phyloP scores from a whole-genome alignment of 2,888 invertebrate genomes.

The Brachypterus glaber region DNA sequence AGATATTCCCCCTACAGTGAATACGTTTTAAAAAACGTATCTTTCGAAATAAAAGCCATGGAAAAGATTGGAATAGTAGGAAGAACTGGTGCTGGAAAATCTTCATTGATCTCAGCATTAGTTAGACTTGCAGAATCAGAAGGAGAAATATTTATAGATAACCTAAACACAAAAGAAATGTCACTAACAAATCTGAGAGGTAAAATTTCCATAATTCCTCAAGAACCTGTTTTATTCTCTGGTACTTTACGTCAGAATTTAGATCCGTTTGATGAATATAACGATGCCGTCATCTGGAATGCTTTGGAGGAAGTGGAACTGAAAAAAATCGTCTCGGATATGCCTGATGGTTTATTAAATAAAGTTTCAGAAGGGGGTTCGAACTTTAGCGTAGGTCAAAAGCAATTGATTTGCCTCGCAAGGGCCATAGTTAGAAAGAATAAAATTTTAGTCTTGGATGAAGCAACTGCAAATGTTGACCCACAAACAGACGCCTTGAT shows the following conservation, averaged over 20 bases:
- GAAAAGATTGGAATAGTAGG: conserved; percentile 73
- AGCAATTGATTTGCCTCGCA: conserved; percentile 46
- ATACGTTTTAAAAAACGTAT: conserved; percentile 63
- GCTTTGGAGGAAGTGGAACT: conserved; percentile 30
- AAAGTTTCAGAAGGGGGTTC: conserved; percentile 14
- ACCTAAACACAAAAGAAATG: conserved; percentile 55
- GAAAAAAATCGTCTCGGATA: no score
- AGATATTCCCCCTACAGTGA: conserved; percentile 62
- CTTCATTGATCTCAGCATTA: conserved; percentile 63
- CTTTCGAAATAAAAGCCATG: conserved; percentile 54
- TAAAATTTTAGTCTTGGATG: conserved; percentile 44
- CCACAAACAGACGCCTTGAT: conserved; percentile 42
- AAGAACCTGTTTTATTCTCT: conserved; percentile 77
- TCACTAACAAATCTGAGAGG: conserved; percentile 65
- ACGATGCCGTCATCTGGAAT: conserved; percentile 46
- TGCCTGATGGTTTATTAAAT: conserved; percentile 29
- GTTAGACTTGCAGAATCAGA: conserved; percentile 71
- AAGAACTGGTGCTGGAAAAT: conserved; percentile 75
- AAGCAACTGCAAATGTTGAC: conserved; percentile 48
- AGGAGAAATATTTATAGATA: conserved; percentile 75
- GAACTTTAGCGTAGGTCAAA: conserved; percentile 42
- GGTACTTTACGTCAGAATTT: conserved; percentile 81
- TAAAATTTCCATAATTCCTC: conserved; percentile 73
- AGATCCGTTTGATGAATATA: conserved; percentile 77
- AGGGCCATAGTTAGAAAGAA: conserved; percentile 43